phyloP scores from a whole-genome alignment of 2,113 vertebrate genomes.

The Haliaeetus leucogaster region DNA sequence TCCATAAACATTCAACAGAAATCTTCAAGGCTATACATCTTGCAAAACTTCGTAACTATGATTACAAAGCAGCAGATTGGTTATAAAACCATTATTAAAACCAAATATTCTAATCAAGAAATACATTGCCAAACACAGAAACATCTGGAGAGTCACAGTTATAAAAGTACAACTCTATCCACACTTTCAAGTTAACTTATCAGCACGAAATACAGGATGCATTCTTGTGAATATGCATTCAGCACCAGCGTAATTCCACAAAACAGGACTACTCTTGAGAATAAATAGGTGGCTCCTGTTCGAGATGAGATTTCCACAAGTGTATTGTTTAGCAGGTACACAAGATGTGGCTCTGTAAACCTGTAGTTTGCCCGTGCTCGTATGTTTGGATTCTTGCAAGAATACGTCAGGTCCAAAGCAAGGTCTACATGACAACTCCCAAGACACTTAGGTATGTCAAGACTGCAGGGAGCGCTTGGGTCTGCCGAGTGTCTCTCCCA shows the following conservation, averaged over 20 bases:
- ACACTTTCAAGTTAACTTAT: background rate
- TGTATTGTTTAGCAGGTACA: background rate
- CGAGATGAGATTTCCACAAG: rapidly evolving
- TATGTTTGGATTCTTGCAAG: background rate
- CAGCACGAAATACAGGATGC: background rate
- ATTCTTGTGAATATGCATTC: background rate
- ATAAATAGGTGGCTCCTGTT: background rate
- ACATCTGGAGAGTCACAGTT: background rate
- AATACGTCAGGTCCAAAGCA: background rate
- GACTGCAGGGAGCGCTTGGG: background rate
- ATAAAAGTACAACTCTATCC: background rate
- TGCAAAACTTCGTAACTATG: background rate
- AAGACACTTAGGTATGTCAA: background rate
- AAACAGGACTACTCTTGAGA: background rate
- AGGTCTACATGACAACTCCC: background rate
- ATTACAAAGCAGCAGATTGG: background rate
- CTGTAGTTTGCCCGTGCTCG: background rate
- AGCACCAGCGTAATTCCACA: background rate
- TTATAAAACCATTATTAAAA: background rate
- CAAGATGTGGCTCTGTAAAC: background rate
- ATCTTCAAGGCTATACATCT: background rate
- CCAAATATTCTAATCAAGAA: background rate
- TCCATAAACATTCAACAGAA: background rate
- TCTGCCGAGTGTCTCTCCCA: background rate
- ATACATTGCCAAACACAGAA: background rate